Evolutionary conservation across 2,888 invertebrate genomes (phyloP), one percentile per base, ranked within the genome.

Genomic region (Steinernema scapterisci): DNA sequence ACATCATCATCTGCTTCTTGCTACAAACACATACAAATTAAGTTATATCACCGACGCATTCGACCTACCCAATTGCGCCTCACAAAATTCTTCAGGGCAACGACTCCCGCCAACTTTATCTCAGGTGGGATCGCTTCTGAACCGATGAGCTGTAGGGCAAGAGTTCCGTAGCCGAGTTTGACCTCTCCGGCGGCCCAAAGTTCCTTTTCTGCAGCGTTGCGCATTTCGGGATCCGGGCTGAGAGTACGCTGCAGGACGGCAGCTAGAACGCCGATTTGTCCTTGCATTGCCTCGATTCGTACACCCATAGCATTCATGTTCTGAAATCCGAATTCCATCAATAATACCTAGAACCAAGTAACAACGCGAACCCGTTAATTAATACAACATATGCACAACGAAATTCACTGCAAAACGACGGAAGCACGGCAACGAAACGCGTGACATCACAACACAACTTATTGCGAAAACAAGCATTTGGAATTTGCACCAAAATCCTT

Each of bases 51-150:
- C 38, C 38, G 38, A 6, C 5, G 23, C 19, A 75, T 5, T 11
- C 38, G 23, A 51, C 79, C 7, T 56, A 88, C 86, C 99, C 99
- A 99, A 89, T 97, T 95, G 73, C 95, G 91, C 89, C 96, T 97
- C 25, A 97, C 92, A 88, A 93, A 97, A 88, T 99, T 99, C 88
- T 99, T 99, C 87, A 99, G 95, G 0, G 94, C 93, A 77, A 99
- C 93, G 11, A 97, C 93, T 25, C 95, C 94, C 6, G 95, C 93
- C 48, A 95, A 91, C 79, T 95, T 93, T 75, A 97, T 92, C 13
- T 97, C 90, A 85, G 94, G 92, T 6, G 97, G 90, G 71, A 97
- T 89, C 31, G 96, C 89, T 19, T 95, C 90, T 0, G 95, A 93
- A 23, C 72, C 51, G 3, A 90, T 94, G 97, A 88, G 72, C 54